Evolutionary conservation across 2,797 vertebrate genomes (phyloP), one percentile per base, ranked within the genome.

Genomic region (Malacoraja senta): DNA sequence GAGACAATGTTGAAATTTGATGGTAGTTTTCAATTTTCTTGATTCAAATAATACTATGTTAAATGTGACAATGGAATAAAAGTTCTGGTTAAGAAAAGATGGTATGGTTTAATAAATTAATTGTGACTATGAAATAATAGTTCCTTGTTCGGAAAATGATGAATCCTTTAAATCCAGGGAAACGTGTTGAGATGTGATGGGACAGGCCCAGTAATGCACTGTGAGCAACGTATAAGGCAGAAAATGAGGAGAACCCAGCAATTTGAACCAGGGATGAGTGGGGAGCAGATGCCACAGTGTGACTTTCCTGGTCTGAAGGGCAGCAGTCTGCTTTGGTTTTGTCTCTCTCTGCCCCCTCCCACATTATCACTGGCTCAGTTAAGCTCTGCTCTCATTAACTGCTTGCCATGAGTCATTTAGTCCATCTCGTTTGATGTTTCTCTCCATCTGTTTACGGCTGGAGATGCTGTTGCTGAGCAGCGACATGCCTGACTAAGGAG

Each of bases 401-500:
- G 58, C 9, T 53, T 84, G 53, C 58, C 24, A 38, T 44, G 79
- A 81, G 79, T 53, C 79, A 81, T 53, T 84, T 61, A 58, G 24
- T 86, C 29, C 13, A 7, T 15, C 58, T 63, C 12, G 63, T 63
- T 61, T 32, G 53, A 86, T n/a, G 53, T 63, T 63, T 61, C 53
- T 86, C 24, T 13, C 83, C 83, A 63, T 86, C 53, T 86, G 83
- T 86, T 86, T 86, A n/a, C 83, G n/a, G 29, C 58, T 61, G 8
- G 79, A 58, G 38, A 24, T 53, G 44, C 26, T 17, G 12, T 29
- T 61, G 17, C 15, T 63, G 53, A 24, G 29, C 63, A 26, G 26
- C 26, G 17, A 74, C 19, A 74, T 24, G 17, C 58, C n/a, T n/a
- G 26, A 3, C n/a, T 15, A 74, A 8, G 71, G 24, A 21, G 7